Evolutionary conservation across 2,888 invertebrate species (phyloP).

Genomic region (Drosophila anomalipes): DNA sequence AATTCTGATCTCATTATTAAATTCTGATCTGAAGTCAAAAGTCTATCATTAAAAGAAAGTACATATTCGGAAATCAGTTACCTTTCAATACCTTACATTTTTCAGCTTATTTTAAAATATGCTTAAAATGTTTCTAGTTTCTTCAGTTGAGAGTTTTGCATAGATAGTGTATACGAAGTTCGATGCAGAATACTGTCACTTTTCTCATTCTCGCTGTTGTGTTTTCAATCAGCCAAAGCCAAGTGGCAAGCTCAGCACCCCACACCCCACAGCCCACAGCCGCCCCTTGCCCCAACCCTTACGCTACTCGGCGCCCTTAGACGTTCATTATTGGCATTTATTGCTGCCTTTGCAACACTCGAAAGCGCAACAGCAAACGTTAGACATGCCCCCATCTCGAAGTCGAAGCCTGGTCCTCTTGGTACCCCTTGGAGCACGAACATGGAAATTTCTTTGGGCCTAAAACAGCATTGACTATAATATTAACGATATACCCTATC

Average conservation of each 20-base stretch:
- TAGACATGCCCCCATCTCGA: conserved; percentile 39
- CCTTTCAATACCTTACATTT: background rate
- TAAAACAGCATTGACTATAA: conserved; percentile 59
- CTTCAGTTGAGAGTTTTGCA: background rate
- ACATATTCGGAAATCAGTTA: background rate
- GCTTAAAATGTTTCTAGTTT: too few species aligned
- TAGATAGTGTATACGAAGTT: conserved; percentile 18
- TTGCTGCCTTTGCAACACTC: conserved; percentile 66
- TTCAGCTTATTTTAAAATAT: background rate
- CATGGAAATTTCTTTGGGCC: conserved; percentile 58
- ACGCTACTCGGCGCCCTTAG: conserved; percentile 61
- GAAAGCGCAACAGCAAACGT: conserved; percentile 65
- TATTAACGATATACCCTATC: conserved; percentile 20
- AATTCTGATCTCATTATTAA: background rate
- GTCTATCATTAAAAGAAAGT: background rate
- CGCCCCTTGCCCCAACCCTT: background rate
- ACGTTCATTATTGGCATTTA: conserved; percentile 76
- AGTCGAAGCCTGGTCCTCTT: background rate
- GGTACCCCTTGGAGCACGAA: conserved; percentile 35
- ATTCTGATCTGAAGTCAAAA: background rate
- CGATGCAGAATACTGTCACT: conserved; percentile 5
- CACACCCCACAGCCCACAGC: background rate
- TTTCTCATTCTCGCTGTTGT: conserved; percentile 40
- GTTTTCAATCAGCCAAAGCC: conserved; percentile 70
- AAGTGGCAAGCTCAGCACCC: conserved; percentile 49